A percentile compares a stretch with the other conserved stretches of the same genome.
Evolutionary conservation across 2,113 vertebrate genomes (phyloP).

Genomic region (Podocnemis expansa): DNA sequence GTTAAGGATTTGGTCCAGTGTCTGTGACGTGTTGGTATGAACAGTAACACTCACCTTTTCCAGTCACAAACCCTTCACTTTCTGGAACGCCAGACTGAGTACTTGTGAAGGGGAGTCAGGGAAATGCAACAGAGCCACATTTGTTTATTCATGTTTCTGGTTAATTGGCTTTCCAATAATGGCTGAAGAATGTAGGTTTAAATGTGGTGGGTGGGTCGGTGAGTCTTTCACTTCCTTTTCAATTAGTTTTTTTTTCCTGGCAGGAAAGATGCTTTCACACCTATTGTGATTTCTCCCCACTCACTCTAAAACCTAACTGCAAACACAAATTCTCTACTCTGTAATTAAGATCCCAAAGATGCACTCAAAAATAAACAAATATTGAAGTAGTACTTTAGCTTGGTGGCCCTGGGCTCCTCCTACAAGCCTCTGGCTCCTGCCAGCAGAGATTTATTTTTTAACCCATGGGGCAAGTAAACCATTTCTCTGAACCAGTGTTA

Average conservation of each 20-base stretch:
- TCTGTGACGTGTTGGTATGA: not conserved
- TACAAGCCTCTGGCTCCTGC: conserved; percentile 9
- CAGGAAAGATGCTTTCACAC: not conserved
- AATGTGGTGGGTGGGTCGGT: not conserved
- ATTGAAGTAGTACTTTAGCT: not conserved
- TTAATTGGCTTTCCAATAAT: not conserved
- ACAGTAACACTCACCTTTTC: not conserved
- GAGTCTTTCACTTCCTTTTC: not conserved
- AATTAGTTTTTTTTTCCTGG: conserved; percentile 23
- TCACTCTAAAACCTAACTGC: not conserved
- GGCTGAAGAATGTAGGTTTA: not conserved
- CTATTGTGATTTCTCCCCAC: not conserved
- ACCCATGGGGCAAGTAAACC: too few species aligned
- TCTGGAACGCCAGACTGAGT: not conserved
- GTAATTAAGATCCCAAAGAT: conserved; percentile 13
- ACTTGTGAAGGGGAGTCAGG: not conserved
- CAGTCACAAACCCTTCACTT: not conserved
- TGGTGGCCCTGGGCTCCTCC: not conserved
- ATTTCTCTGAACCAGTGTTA: not conserved
- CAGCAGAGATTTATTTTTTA: conserved; percentile 23
- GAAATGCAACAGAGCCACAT: not conserved
- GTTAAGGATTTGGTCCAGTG: not conserved
- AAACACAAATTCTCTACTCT: conserved; percentile 27
- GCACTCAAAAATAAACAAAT: not conserved
- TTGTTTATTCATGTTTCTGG: not conserved